Conservation (phyloP, 2,113 vertebrate genomes). For the Zonotrichia leucophrys region DNA sequence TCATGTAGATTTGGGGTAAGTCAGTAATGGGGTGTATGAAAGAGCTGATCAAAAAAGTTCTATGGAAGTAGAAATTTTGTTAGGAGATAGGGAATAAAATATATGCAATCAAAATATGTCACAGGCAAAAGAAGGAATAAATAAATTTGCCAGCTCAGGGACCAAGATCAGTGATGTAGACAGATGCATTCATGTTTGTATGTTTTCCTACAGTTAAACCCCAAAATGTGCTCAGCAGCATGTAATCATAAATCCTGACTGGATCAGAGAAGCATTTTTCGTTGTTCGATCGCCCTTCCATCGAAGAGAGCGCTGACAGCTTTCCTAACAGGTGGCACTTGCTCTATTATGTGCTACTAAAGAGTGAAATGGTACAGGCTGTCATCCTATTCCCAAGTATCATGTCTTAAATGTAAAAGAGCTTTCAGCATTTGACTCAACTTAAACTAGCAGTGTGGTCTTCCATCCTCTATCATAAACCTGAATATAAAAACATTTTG, state of each 20-base stretch:
- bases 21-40: background rate
- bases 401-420: constrained; percentile 25
- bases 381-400: constrained; percentile 55
- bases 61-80: background rate
- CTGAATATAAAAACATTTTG: background rate
- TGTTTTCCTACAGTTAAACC: background rate
- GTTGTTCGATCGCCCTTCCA: background rate
- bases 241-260: constrained; percentile 26
- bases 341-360: constrained; percentile 48
- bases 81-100: background rate
- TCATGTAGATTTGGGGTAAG: background rate
- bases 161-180: background rate
- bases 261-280: constrained; percentile 12
- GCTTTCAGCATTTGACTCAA: background rate
- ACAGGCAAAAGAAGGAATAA: background rate
- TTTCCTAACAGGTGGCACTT: constrained; percentile 54
- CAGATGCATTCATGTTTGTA: background rate
- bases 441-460: background rate
- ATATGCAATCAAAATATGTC: background rate
- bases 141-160: background rate
- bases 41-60: background rate
- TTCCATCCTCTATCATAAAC: background rate
- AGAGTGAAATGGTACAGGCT: background rate
- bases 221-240: background rate
- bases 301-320: constrained; percentile 17